A percentile compares a stretch with the other conserved stretches of the same genome.
Conservation (phyloP, 1,140 invertebrate genomes). For the Drosophila santomea region DNA sequence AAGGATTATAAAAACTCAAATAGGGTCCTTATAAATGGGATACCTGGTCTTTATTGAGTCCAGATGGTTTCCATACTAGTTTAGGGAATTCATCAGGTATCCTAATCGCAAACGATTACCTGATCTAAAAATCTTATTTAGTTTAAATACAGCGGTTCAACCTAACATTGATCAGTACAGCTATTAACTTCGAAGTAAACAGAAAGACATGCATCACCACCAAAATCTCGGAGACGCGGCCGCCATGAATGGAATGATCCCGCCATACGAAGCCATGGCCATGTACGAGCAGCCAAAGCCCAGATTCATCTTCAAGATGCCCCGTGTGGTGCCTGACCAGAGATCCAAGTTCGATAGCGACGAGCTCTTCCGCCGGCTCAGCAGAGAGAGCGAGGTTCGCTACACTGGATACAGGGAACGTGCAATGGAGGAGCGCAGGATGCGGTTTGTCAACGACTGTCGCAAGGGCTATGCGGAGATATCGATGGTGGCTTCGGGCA, state of each 20-base stretch:
- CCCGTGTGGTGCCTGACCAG: conserved; percentile 97
- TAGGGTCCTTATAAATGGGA: neutral
- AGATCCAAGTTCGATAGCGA: conserved; percentile 98
- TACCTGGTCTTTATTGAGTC: neutral
- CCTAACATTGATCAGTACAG: conserved; percentile 12
- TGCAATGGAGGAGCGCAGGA: conserved; percentile 95
- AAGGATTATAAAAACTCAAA: neutral
- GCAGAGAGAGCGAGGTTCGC: conserved; percentile 96
- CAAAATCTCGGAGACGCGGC: conserved; percentile 53
- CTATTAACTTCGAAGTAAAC: neutral
- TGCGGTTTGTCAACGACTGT: conserved; percentile 96
- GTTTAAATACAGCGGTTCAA: conserved; percentile 35
- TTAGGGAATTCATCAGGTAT: conserved; percentile 11
- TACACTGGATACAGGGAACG: conserved; percentile 97
- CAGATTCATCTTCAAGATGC: conserved; percentile 97
- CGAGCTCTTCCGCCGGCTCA: conserved; percentile 96
- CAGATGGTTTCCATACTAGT: conserved; percentile 2
- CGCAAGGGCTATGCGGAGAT: conserved; percentile 97
- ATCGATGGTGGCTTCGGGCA: conserved; percentile 96
- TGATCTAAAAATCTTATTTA: neutral
- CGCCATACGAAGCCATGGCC: conserved; percentile 58
- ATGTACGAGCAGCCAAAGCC: conserved; percentile 95
- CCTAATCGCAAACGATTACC: neutral
- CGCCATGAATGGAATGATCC: conserved; percentile 49
- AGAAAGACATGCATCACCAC: conserved; percentile 65